Base-by-base conservation (phyloP, 2,113 vertebrate species). In the Struthio camelus region DNA sequence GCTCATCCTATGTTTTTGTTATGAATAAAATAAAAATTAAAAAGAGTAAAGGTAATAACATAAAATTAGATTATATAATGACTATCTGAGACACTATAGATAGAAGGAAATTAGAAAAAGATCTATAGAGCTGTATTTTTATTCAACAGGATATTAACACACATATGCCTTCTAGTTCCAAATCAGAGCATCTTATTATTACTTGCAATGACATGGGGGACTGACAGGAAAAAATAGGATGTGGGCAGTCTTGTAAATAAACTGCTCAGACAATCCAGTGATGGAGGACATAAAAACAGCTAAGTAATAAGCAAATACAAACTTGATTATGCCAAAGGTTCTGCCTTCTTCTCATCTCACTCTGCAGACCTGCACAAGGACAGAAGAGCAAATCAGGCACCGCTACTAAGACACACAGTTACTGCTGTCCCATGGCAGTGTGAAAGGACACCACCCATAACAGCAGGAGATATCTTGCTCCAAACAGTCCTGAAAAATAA, bases 121-220 rank as follows among this genome's bases (percentile, higher is more conserved):
- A 85, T 94, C 82, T 94, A 67, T 81, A 94, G 58, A 90, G 54
- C 56, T 85, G 70, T 75, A 66, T 96, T 97, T 96, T 95, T 86
- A 92, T 94, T 96, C 93, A 96, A 94, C 97, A 97, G 97, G 97
- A 97, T 97, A 97, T 98, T 97, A 97, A 97, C 65, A 92, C 80
- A 91, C 78, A 51, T 72, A 62, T 30, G 51, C 56, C 93, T 96
- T 90, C 78, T 59, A 78, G 65, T 86, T 67, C 70, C 95, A 92
- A 92, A 95, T 87, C 90, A 86, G 46, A 96, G 76, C 78, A 97
- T 94, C 93, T 94, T 96, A 85, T 96, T 81, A 97, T 97, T 70
- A 53, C 85, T 91, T 91, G 53, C 85, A 79, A 10, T 28, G 50
- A 89, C 76, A 87, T 8, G 58, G 19, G 23, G 75, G 36, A 77